Evolutionary conservation across 1,140 invertebrate genomes (phyloP).

Genomic region (Sycophaga agraensis): DNA sequence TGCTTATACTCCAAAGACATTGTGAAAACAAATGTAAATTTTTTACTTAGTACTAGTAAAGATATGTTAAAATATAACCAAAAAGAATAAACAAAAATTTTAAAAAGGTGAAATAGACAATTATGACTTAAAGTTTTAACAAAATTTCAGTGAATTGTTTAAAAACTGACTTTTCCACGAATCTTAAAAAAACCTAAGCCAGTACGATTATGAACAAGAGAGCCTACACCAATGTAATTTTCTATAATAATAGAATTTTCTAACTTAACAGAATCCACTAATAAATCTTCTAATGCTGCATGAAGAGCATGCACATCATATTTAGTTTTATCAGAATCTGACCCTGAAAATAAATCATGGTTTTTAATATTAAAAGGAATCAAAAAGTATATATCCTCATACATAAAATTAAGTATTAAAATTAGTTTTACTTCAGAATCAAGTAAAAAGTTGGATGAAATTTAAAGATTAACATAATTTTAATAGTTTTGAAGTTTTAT

Average conservation of each 20-base stretch:
- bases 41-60: background rate
- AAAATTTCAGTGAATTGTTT: no score
- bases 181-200: slow-evolving; percentile 84
- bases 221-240: slow-evolving; percentile 76
- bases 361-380: slow-evolving; percentile 17
- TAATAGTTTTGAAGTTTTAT: no score
- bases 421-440: no score
- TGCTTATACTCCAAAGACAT: slow-evolving; percentile 19
- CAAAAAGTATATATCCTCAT: no score
- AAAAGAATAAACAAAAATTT: no score
- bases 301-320: slow-evolving; percentile 64
- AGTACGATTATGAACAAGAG: slow-evolving; percentile 81
- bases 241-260: slow-evolving; percentile 75
- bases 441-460: no score
- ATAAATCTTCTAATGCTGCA: slow-evolving; percentile 38
- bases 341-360: slow-evolving; percentile 39
- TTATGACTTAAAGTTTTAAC: no score
- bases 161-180: slow-evolving; percentile 83
- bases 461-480: no score
- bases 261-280: slow-evolving; percentile 35
- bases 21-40: no score
- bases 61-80: slow-evolving; percentile 17
- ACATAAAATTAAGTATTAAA: background rate
- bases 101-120: no score
- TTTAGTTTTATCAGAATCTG: slow-evolving; percentile 54